Evolutionary conservation across 2,113 vertebrate genomes (phyloP), one percentile per base, ranked within the genome.

Genomic region (Eublepharis macularius): DNA sequence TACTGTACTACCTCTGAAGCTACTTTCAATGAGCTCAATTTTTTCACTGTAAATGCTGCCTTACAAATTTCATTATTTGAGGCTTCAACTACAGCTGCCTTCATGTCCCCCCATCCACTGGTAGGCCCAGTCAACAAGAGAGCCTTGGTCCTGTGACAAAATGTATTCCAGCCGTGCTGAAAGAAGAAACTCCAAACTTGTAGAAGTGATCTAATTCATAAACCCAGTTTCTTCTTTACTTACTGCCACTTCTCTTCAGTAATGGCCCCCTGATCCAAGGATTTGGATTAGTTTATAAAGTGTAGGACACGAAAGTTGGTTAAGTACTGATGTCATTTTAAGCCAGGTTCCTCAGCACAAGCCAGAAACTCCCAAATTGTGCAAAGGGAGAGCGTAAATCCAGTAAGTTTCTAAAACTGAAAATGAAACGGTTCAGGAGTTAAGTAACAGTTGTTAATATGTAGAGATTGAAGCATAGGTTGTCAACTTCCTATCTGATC

Each of bases 131-230:
- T 87, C 81, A 60, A 0, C 63, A 89, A 57, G 79, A 49, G 81
- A 60, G 63, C 86, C 81, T 87, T 80, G 51, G 75, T 76, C 70
- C 81, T 90, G 87, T 81, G 80, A 29, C 66, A 51, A 88, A 83
- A 73, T 81, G 70, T 29, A 14, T 68, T 76, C 72, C 91, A 82
- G 84, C 78, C 36, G 84, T 84, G 29, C 34, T 83, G 88, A 70
- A 78, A 69, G 63, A 85, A 88, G 72, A 82, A 63, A 39, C 43
- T 74, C 63, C 78, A 84, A 88, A 89, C 68, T 34, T 80, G 72
- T 77, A 89, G 10, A 51, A 57, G 57, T 57, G 74, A n/a, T n/a
- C 84, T 86, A 51, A 92, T 60, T 76, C 11, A 68, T 39, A 87
- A 82, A 68, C 0, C 0, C 0, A 2, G 65, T 90, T 45, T 72